Conservation (phyloP, 2,888 invertebrate species). For the Blastobasis lacticolella region DNA sequence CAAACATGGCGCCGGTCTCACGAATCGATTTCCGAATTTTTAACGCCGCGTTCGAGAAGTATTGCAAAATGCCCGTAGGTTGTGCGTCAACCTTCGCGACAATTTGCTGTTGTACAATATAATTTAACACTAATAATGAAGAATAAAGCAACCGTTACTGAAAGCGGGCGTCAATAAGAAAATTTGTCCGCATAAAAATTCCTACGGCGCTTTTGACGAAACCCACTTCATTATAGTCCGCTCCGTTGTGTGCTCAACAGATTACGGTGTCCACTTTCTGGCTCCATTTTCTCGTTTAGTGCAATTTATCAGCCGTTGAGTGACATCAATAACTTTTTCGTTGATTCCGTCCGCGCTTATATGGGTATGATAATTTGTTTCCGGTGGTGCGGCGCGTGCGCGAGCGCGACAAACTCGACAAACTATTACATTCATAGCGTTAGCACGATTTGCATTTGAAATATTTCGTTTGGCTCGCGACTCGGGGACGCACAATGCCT, state of each 20-base stretch:
- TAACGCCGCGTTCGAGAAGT: slow-evolving; percentile 31
- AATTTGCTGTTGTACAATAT: slow-evolving; percentile 6
- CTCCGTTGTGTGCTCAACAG: slow-evolving; percentile 36
- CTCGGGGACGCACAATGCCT: slow-evolving; percentile 56
- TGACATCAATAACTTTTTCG: slow-evolving; percentile 68
- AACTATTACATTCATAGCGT: slow-evolving; percentile 71
- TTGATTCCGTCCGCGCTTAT: slow-evolving; percentile 63
- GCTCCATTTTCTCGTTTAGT: slow-evolving; percentile 58
- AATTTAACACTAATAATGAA: slow-evolving; percentile 39
- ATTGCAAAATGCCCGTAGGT: neutral
- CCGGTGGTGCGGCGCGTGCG: slow-evolving; percentile 70
- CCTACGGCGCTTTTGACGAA: slow-evolving; percentile 29
- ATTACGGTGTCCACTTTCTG: slow-evolving; percentile 37
- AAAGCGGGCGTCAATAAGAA: slow-evolving; percentile 31
- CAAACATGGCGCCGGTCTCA: slow-evolving; percentile 47
- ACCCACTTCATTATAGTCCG: slow-evolving; percentile 28
- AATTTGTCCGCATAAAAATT: slow-evolving; percentile 33
- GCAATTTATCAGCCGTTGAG: slow-evolving; percentile 59
- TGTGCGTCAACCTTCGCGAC: slow-evolving; percentile 4
- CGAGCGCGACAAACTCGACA: slow-evolving; percentile 69
- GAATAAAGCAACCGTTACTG: slow-evolving; percentile 1
- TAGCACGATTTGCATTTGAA: slow-evolving; percentile 74
- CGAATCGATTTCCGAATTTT: slow-evolving; percentile 53
- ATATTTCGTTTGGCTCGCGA: slow-evolving; percentile 65
- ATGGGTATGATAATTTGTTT: slow-evolving; percentile 74